Conservation (phyloP, 1,140 invertebrate species). For the Drosophila oshimai region DNA sequence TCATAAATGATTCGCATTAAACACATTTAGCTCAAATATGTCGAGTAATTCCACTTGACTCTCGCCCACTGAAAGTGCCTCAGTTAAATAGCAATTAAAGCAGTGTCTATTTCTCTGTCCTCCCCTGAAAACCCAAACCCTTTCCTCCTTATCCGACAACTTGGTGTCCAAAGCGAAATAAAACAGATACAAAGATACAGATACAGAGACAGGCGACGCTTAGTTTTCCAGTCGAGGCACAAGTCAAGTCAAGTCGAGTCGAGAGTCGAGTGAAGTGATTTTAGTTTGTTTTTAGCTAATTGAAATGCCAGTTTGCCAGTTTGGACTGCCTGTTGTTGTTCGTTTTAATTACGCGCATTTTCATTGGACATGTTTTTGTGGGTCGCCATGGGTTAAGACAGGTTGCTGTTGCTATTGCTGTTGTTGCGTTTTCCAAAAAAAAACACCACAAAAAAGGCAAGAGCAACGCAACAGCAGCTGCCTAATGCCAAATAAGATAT, state of each 20-base stretch:
- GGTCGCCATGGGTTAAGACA: conserved; percentile 72
- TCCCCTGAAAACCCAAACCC: conserved; percentile 2
- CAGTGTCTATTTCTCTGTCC: neutral
- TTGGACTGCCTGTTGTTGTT: conserved; percentile 33
- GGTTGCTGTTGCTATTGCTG: conserved; percentile 22
- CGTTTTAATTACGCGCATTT: conserved; percentile 60
- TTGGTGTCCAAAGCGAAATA: conserved; percentile 18
- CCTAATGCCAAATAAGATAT: conserved; percentile 74
- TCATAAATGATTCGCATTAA: neutral
- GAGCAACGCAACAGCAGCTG: conserved; percentile 44
- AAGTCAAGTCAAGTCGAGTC: neutral
- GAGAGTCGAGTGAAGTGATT: conserved; percentile 38
- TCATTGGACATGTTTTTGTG: conserved; percentile 68
- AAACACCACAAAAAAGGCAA: conserved; percentile 39
- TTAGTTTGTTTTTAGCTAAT: conserved; percentile 50
- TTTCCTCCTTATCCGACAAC: neutral
- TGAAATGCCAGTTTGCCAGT: conserved; percentile 67
- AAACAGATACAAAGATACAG: conserved; percentile 54
- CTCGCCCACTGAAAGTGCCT: conserved; percentile 32
- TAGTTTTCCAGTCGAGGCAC: conserved; percentile 33
- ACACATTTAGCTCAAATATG: neutral
- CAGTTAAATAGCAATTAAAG: conserved; percentile 70
- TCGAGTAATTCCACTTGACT: conserved; percentile 35
- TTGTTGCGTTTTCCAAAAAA: conserved; percentile 37
- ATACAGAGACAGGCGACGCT: conserved; percentile 19